Conservation (phyloP, 2,888 invertebrate species). For the Leptinotarsa haldemani region DNA sequence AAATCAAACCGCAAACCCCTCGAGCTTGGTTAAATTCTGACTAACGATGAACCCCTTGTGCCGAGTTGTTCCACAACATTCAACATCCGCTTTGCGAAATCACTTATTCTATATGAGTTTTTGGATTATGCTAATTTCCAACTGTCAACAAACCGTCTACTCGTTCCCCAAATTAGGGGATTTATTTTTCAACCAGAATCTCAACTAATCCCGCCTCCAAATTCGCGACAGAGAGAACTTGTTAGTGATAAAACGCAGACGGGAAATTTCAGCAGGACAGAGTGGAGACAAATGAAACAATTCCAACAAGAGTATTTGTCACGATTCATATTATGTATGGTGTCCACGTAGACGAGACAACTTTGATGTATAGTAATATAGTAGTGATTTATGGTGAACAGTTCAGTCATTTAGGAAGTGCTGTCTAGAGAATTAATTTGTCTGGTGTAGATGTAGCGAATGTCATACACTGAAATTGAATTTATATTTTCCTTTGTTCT, state of each 20-base stretch:
- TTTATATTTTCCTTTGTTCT: too few species aligned
- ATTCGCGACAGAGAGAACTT: constrained; percentile 4
- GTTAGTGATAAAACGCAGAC: constrained; percentile 9
- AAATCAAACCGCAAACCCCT: background rate
- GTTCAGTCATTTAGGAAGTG: background rate
- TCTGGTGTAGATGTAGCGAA: too few species aligned
- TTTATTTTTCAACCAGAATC: constrained; percentile 15
- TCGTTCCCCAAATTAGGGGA: constrained; percentile 2
- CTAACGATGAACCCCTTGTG: background rate
- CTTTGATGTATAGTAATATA: background rate
- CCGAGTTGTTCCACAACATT: constrained; percentile 14
- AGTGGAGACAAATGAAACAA: constrained; percentile 14
- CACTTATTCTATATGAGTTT: constrained; percentile 14
- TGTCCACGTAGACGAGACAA: background rate
- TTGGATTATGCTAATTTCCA: constrained; percentile 20
- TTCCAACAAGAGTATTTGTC: constrained; percentile 4
- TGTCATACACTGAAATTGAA: too few species aligned
- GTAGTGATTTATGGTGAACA: background rate
- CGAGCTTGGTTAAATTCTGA: background rate
- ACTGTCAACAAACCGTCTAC: constrained; percentile 18
- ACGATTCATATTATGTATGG: background rate
- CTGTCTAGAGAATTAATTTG: background rate
- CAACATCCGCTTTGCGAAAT: background rate
- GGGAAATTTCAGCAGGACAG: constrained; percentile 10
- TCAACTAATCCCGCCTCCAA: constrained; percentile 15